Base-by-base conservation (phyloP, 2,797 vertebrate genomes). In the Darevskia nairensis region DNA sequence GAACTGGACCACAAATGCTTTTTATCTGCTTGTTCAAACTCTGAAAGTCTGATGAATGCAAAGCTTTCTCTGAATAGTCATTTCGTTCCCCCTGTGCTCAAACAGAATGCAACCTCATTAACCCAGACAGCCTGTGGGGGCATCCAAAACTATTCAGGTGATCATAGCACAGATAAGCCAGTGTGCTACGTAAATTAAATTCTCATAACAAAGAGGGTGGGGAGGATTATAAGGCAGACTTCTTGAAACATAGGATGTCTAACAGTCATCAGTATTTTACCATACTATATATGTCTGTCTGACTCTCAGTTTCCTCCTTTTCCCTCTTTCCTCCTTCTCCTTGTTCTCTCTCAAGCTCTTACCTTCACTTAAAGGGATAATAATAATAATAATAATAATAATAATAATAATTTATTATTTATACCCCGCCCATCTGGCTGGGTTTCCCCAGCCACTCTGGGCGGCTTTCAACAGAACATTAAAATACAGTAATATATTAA, bases 1-100 rank as follows among this genome's bases (percentile, higher is more conserved):
- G 83, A 85, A 80, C 88, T 85, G 77, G 41, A 89, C 78, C 59
- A 76, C 83, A 81, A 81, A 89, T 85, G 83, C 78, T 76, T 89
- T 85, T 81, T 85, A 81, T 85, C 83, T 80, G 77, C 71, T 41
- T 80, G 69, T 89, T 84, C 68, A 85, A 89, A 85, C 41, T 59
- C 77, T 35, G 41, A 44, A 75, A 41, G 66, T 66, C 17, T 76
- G 41, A 55, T 85, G 61, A 85, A 89, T 85, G 69, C n/a, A 75
- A 80, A 66, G 83, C 69, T 85, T 85, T 88, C 80, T 82, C 25
- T 82, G 86, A 82, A 82, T 50, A 68, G 68, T 76, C 59, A 66
- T 82, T 87, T 76, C 17, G 55, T 87, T 87, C 29, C 75, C 59
- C n/a, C 41, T 1, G 9, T 46, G 55, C 41, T 80, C 69, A 80